Evolutionary conservation across 2,113 vertebrate species (phyloP).

Genomic region (Thunnus thynnus): DNA sequence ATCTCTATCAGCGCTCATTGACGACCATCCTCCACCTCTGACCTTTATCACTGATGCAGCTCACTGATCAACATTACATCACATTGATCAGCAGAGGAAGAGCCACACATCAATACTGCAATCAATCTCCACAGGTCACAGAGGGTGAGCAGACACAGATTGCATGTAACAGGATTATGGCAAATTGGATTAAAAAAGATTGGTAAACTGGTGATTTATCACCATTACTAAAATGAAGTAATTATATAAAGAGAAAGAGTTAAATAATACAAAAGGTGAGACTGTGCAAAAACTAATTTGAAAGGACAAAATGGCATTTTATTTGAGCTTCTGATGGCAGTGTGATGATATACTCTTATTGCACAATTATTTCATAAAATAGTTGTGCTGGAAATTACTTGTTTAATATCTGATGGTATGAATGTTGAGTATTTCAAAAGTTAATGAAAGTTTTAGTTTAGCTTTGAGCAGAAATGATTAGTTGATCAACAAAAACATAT

Average conservation of each 20-base stretch:
- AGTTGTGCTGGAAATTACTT: neutral
- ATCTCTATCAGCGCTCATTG: slow-evolving; percentile 28
- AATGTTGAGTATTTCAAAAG: neutral
- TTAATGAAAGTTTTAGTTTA: neutral
- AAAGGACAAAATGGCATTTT: too few species aligned
- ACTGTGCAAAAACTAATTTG: neutral
- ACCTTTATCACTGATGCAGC: slow-evolving; percentile 48
- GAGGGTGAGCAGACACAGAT: slow-evolving; percentile 32
- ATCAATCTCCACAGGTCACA: slow-evolving; percentile 60
- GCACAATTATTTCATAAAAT: neutral
- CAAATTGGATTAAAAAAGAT: slow-evolving; percentile 44
- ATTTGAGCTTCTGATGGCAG: too few species aligned
- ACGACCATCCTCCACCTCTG: slow-evolving; percentile 29
- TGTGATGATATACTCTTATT: neutral
- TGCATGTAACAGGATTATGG: slow-evolving; percentile 32
- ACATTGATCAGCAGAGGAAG: slow-evolving; percentile 57
- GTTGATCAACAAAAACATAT: too few species aligned
- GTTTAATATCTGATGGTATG: neutral
- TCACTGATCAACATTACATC: slow-evolving; percentile 42
- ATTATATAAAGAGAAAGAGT: neutral
- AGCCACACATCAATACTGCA: slow-evolving; percentile 33
- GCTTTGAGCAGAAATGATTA: neutral
- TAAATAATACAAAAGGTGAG: neutral
- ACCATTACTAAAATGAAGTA: neutral
- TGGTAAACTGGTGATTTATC: slow-evolving; percentile 8